Percentiles rank a stretch among this genome's conserved stretches.
These are phyloP conservation scores for Apus apus DNA, from an alignment of 2,113 vertebrate species.

Conservation along the genomic window DNA sequence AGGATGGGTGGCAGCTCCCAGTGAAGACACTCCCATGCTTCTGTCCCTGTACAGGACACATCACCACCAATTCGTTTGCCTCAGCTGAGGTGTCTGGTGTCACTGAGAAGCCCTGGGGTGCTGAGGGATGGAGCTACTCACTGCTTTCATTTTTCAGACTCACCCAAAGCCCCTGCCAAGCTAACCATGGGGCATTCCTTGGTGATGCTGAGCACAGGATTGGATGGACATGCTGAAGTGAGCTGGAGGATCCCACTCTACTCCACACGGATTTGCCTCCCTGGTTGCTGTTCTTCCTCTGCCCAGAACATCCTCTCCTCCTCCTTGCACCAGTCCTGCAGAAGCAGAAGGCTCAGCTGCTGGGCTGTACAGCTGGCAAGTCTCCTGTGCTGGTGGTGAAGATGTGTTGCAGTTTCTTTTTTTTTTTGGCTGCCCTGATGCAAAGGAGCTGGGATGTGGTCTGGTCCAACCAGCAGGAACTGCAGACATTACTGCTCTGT, in stretches of 20 bases:
- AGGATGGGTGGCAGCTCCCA: not conserved
- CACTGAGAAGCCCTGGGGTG: not conserved
- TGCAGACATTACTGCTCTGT: not conserved
- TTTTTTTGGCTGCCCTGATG: not conserved
- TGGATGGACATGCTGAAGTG: not conserved
- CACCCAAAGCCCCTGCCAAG: not conserved
- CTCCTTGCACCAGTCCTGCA: not conserved
- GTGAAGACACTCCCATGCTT: not conserved
- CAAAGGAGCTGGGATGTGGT: not conserved
- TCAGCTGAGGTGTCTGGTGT: not conserved
- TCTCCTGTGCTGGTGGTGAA: not conserved
- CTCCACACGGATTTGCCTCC: not conserved
- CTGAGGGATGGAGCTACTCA: not conserved
- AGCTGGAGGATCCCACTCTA: not conserved
- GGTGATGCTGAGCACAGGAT: not conserved
- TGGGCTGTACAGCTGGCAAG: not conserved
- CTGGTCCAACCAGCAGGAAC: not conserved
- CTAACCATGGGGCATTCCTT: fast-evolving
- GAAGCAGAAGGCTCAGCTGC: not conserved
- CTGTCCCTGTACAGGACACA: not conserved
- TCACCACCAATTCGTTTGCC: fast-evolving
- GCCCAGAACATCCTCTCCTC: not conserved
- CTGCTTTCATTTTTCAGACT: not conserved
- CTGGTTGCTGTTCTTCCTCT: not conserved
- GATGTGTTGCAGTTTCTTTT: fast-evolving